These are phyloP conservation scores for Meloidogyne chitwoodi DNA, from an alignment of 1,140 invertebrate species.

Conservation along the genomic window DNA sequence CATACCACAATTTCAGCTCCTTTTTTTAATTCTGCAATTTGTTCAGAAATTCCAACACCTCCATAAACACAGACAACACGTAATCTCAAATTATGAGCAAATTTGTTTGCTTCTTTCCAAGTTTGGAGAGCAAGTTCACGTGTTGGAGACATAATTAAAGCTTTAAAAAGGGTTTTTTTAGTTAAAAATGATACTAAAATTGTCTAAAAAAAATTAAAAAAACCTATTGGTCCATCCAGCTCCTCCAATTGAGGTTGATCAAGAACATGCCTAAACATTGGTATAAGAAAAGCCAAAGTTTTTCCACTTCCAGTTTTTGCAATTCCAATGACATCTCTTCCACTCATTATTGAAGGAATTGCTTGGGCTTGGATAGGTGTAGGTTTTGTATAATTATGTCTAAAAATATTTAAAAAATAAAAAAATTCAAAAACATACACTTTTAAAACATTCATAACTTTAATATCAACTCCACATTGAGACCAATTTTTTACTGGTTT, in stretches of 20 bases:
- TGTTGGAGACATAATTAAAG: constrained; percentile 92
- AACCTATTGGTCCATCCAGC: constrained; percentile 87
- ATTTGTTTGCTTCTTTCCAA: constrained; percentile 90
- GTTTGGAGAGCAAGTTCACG: constrained; percentile 98
- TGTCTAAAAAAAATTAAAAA: constrained; percentile 24
- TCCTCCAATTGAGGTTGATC: constrained; percentile 88
- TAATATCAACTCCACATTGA: constrained; percentile 93
- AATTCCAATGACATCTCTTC: constrained; percentile 92
- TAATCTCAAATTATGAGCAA: constrained; percentile 80
- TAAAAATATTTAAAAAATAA: constrained; percentile 41
- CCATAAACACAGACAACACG: constrained; percentile 94
- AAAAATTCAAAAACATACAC: constrained; percentile 64
- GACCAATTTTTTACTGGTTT: constrained; percentile 95
- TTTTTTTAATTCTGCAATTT: constrained; percentile 94
- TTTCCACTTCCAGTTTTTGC: constrained; percentile 99
- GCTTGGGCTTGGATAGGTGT: constrained; percentile 98
- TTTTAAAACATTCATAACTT: constrained; percentile 91
- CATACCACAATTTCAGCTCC: constrained; percentile 98
- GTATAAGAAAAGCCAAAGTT: constrained; percentile 92
- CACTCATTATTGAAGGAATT: constrained; percentile 96
- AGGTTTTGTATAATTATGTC: constrained; percentile 85
- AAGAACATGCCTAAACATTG: constrained; percentile 95
- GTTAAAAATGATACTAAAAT: no score
- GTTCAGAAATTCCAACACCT: constrained; percentile 90
- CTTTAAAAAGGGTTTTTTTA: constrained; percentile 58